Conservation (phyloP, 2,888 invertebrate species). For the Leucophenga maculata region DNA sequence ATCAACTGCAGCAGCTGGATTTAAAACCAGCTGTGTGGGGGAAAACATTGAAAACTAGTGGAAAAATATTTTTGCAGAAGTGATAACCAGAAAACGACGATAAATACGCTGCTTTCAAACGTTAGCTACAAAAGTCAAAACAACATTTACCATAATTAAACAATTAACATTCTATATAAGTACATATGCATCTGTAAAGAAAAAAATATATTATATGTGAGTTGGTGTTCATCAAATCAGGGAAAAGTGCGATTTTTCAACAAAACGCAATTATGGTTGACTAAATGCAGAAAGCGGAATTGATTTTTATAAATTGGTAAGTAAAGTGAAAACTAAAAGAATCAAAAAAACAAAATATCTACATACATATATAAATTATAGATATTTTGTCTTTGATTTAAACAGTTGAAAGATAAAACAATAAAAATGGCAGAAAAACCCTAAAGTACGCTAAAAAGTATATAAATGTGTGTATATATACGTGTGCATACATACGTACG, state of each 20-base stretch:
- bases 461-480: background rate
- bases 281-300: background rate
- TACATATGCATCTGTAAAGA: background rate
- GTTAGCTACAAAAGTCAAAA: background rate
- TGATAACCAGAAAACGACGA: background rate
- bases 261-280: too few relatives aligned
- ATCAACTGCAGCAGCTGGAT: background rate
- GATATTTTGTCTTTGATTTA: too few relatives aligned
- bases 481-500: background rate
- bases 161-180: background rate
- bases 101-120: background rate
- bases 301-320: background rate
- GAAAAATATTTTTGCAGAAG: slow-evolving; percentile 33
- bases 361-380: background rate
- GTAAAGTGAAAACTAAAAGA: background rate
- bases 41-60: slow-evolving; percentile 28
- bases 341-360: background rate
- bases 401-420: background rate
- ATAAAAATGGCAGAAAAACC: background rate
- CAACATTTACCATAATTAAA: background rate
- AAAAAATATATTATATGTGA: background rate
- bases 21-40: background rate
- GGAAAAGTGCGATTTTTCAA: background rate
- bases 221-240: background rate
- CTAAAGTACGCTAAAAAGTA: slow-evolving; percentile 13